These are phyloP conservation scores for Cremastinae sp. DNA, from an alignment of 2,888 invertebrate genomes.

Conservation along the genomic window DNA sequence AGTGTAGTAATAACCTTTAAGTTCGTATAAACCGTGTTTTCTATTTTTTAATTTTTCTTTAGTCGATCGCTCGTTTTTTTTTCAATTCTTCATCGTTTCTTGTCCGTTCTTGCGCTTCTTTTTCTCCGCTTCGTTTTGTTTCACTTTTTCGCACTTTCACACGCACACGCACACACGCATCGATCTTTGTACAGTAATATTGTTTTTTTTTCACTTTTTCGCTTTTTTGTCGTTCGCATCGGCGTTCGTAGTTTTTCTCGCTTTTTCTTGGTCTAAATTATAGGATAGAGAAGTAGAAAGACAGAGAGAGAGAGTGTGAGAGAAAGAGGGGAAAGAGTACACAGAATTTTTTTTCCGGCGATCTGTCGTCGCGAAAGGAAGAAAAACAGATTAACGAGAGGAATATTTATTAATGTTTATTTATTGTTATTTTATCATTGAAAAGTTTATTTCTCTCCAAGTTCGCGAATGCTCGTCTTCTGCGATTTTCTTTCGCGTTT, in stretches of 20 bases:
- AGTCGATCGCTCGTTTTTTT: conserved; percentile 6
- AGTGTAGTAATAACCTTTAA: conserved; percentile 51
- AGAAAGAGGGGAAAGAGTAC: conserved; percentile 2
- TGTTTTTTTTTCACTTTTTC: conserved; percentile 33
- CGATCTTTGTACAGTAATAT: conserved; percentile 52
- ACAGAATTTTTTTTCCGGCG: not conserved
- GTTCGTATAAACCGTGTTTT: conserved; percentile 56
- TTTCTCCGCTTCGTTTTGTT: conserved; percentile 11
- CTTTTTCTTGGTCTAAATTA: conserved; percentile 34
- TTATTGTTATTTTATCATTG: conserved; percentile 3
- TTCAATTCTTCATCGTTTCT: not conserved
- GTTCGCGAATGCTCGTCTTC: too few relatives aligned
- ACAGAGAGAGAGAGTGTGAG: conserved; percentile 4
- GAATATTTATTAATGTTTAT: too few relatives aligned
- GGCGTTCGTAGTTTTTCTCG: not conserved
- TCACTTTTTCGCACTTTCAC: conserved; percentile 13
- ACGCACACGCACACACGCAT: conserved; percentile 19
- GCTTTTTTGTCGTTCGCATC: not conserved
- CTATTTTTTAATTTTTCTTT: conserved; percentile 14
- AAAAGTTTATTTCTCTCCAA: conserved; percentile 7
- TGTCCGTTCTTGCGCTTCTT: not conserved
- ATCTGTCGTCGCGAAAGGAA: too few relatives aligned
- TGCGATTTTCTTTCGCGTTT: too few relatives aligned
- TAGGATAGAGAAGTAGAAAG: conserved; percentile 22
- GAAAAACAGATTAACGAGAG: too few relatives aligned